phyloP scores from a whole-genome alignment of 2,113 vertebrate species.

The Brevimyrus niger region DNA sequence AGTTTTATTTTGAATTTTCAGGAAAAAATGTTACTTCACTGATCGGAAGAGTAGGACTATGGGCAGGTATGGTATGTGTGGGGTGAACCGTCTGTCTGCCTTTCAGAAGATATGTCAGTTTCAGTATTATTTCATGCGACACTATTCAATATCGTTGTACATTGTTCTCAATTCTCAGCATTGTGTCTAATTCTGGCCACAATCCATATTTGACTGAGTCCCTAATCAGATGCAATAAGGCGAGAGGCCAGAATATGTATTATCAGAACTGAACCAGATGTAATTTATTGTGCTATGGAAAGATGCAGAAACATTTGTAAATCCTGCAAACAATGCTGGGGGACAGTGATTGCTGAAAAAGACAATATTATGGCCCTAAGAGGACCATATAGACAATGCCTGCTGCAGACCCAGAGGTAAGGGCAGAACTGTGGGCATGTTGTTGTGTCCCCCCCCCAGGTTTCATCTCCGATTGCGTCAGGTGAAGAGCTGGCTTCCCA shows the following conservation, averaged over 20 bases:
- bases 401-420: background rate
- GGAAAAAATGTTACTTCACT: constrained; percentile 96
- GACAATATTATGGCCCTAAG: background rate
- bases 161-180: background rate
- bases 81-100: background rate
- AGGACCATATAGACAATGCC: background rate
- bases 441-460: constrained; percentile 36
- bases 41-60: constrained; percentile 88
- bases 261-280: background rate
- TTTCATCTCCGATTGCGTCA: constrained; percentile 80
- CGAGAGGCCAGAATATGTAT: background rate
- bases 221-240: background rate
- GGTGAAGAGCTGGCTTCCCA: constrained; percentile 87
- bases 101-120: background rate
- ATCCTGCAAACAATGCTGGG: background rate
- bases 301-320: background rate
- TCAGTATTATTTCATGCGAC: background rate
- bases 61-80: constrained; percentile 74
- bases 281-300: background rate
- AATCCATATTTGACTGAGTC: background rate
- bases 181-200: background rate
- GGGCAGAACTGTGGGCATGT: background rate
- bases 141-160: background rate
- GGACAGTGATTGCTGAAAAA: background rate
- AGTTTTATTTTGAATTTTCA: constrained; percentile 56